Conservation (phyloP, 1,140 invertebrate genomes). For the Carposina sasakii region DNA sequence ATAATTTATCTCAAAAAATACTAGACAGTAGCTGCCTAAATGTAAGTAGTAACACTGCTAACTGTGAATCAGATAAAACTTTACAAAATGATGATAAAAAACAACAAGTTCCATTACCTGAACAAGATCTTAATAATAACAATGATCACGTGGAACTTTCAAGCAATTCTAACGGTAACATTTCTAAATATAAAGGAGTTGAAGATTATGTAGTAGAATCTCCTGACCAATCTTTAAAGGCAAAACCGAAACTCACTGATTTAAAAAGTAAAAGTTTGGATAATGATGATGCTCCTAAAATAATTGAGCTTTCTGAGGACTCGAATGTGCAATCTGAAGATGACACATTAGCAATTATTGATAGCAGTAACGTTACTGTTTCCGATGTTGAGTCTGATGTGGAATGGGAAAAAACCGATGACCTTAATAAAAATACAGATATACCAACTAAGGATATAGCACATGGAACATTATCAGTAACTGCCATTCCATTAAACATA, state of each 20-base stretch:
- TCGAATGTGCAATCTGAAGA: constrained; percentile 26
- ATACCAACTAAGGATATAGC: constrained; percentile 27
- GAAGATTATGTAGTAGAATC: constrained; percentile 66
- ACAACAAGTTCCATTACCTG: no score
- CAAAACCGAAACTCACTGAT: constrained; percentile 50
- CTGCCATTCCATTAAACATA: constrained; percentile 49
- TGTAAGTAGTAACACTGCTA: no score
- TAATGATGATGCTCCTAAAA: constrained; percentile 70
- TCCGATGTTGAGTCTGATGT: constrained; percentile 74
- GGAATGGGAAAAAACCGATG: constrained; percentile 62
- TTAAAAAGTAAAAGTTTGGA: constrained; percentile 74
- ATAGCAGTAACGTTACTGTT: constrained; percentile 64
- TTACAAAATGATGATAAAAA: no score
- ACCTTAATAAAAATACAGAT: constrained; percentile 34
- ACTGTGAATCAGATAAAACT: no score
- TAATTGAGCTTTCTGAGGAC: constrained; percentile 69
- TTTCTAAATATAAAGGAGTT: constrained; percentile 1
- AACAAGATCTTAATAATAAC: constrained; percentile 28
- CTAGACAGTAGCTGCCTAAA: no score
- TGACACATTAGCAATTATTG: constrained; percentile 34
- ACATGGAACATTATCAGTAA: constrained; percentile 41
- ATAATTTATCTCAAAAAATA: no score
- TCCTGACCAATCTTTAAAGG: constrained; percentile 56
- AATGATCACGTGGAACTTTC: constrained; percentile 9
- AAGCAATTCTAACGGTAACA: background rate